phyloP scores from a whole-genome alignment of 2,888 invertebrate species.

The Tyria jacobaeae region DNA sequence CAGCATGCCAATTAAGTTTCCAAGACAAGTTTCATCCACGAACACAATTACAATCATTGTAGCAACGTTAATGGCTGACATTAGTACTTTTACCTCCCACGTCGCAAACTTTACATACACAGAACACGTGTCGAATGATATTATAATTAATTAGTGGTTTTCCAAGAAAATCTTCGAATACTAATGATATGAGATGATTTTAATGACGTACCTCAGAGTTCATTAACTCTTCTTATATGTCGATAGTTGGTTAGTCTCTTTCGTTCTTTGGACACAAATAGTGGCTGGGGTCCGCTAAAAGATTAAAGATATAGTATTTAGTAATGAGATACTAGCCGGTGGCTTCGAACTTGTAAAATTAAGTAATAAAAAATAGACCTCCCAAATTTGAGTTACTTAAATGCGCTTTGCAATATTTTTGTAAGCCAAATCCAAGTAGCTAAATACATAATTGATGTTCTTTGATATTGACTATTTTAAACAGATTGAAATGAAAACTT shows the following conservation, averaged over 20 bases:
- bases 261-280: not conserved
- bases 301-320: not conserved
- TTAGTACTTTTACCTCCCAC: slow-evolving; percentile 43
- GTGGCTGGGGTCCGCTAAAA: not conserved
- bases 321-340: not conserved
- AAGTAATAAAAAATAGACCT: too few relatives aligned
- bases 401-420: too few relatives aligned
- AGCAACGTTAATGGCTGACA: slow-evolving; percentile 12
- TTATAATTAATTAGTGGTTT: slow-evolving; percentile 47
- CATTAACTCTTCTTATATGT: not conserved
- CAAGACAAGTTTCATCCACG: slow-evolving; percentile 19
- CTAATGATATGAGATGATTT: slow-evolving; percentile 17
- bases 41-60: slow-evolving; percentile 14
- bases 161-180: slow-evolving; percentile 42
- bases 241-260: not conserved
- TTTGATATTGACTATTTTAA: too few relatives aligned
- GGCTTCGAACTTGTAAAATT: not conserved
- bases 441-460: too few relatives aligned
- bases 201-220: not conserved
- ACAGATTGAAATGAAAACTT: too few relatives aligned
- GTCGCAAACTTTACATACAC: slow-evolving; percentile 28
- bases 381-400: too few relatives aligned
- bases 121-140: slow-evolving; percentile 42
- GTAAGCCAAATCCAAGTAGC: too few relatives aligned
- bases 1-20: slow-evolving; percentile 1